phyloP scores from a whole-genome alignment of 2,888 invertebrate species.

The Andrena hattorfiana region DNA sequence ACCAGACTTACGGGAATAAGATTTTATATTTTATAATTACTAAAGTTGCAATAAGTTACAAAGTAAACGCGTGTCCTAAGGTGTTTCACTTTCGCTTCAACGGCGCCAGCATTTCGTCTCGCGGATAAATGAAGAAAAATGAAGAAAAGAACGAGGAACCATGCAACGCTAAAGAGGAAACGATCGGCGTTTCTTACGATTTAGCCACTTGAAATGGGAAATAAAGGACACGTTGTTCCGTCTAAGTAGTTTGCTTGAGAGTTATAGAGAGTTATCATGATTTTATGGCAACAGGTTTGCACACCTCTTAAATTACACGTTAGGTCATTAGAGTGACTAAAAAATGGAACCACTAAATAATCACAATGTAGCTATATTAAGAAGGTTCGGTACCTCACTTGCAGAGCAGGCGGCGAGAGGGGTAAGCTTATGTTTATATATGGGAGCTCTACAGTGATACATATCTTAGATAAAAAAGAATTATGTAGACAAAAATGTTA shows the following conservation, averaged over 20 bases:
- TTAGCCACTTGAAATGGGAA: neutral
- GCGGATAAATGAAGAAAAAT: neutral
- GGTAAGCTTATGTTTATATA: too few relatives aligned
- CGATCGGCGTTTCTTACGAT: neutral
- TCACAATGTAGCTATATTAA: neutral
- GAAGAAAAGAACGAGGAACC: neutral
- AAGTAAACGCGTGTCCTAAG: neutral
- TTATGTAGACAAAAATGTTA: too few relatives aligned
- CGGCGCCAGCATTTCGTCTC: neutral
- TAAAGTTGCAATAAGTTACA: neutral
- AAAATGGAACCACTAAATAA: neutral
- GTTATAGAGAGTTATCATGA: neutral
- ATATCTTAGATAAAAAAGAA: too few relatives aligned
- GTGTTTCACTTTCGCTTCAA: slow-evolving; percentile 14
- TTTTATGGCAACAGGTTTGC: neutral
- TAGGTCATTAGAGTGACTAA: neutral
- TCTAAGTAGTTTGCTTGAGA: neutral
- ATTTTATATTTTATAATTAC: too few relatives aligned
- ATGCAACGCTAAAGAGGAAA: neutral
- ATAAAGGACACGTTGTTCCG: neutral
- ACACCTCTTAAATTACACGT: neutral
- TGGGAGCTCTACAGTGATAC: too few relatives aligned
- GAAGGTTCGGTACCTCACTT: too few relatives aligned
- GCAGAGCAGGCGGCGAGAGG: too few relatives aligned
- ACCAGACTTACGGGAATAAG: neutral